Evolutionary conservation across 2,797 vertebrate species (phyloP), one percentile per base, ranked within the genome.

Genomic region (Spheniscus humboldti): DNA sequence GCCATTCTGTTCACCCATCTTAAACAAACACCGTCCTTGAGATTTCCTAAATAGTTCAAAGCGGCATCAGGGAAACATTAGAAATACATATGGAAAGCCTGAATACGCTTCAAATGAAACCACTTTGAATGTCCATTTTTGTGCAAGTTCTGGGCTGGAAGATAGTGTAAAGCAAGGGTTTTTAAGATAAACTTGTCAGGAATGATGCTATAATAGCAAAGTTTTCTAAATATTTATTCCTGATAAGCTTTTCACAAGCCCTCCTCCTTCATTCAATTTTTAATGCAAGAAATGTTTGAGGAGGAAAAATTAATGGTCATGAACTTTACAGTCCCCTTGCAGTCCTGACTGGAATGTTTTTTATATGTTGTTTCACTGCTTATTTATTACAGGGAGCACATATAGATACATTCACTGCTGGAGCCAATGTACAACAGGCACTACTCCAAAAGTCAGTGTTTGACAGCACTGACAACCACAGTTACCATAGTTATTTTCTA

Each of bases 221-320:
- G 56, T 85, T 95, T 90, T 91, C 88, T 96, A 96, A 95, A 96
- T 96, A 94, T 94, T 97, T 96, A 75, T 93, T 89, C 37, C 64
- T 57, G 53, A 92, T 88, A 91, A 83, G 68, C 7, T 92, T 93
- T 95, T 97, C 81, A 80, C 68, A 93, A 88, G 76, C 56, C 47
- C 16, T 82, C 28, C 14, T 73, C 41, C 59, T 84, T 92, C 53
- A 79, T 94, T 93, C 67, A 85, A 71, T 88, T 92, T 94, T 90
- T 96, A 87, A 89, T 48, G 13, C 39, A 92, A 94, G 20, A 92
- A 95, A 90, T 45, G 11, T 89, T 90, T 92, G 37, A 76, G n/a
- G 18, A 86, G 56, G 39, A 83, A 88, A 55, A 96, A 95, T 85
- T 90, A 88, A 91, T 47, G 52, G 37, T 52, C 50, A 50, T 90